These are phyloP conservation scores for Drosophila longiperda DNA, from an alignment of 2,888 invertebrate genomes.

Conservation along the genomic window DNA sequence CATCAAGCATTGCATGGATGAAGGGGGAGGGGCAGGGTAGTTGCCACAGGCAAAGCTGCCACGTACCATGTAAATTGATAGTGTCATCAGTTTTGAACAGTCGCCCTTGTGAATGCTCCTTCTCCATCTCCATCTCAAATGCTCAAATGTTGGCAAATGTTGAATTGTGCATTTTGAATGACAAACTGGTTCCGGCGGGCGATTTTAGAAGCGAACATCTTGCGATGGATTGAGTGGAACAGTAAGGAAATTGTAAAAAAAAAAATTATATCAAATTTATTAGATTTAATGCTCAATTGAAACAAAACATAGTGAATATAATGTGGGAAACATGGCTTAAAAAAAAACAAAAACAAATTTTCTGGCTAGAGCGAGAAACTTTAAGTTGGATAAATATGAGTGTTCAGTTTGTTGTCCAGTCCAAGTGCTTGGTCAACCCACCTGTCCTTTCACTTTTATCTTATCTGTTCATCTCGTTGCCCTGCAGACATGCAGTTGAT, in stretches of 20 bases:
- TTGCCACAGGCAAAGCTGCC: not conserved
- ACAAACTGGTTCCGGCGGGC: constrained; percentile 5
- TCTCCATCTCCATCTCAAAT: constrained; percentile 3
- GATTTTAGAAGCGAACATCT: not conserved
- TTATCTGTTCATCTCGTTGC: not conserved
- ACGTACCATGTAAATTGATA: constrained; percentile 62
- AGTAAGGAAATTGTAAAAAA: constrained; percentile 38
- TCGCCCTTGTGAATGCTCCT: constrained; percentile 8
- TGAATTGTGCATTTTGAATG: constrained; percentile 13
- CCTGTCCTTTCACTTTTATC: not conserved
- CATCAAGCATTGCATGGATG: constrained; percentile 21
- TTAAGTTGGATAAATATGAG: constrained; percentile 7
- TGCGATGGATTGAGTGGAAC: constrained; percentile 11
- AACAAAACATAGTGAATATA: no score
- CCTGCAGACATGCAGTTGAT: constrained; percentile 48
- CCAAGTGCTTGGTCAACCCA: constrained; percentile 16
- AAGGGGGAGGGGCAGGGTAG: no score
- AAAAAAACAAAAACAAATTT: not conserved
- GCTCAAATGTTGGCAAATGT: constrained; percentile 1
- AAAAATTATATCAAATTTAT: not conserved
- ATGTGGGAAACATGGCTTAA: not conserved
- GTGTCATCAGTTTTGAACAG: constrained; percentile 77
- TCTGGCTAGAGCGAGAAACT: not conserved
- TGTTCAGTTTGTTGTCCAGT: constrained; percentile 2
- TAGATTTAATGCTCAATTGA: not conserved